phyloP scores from a whole-genome alignment of 2,113 vertebrate genomes.

The Microtus oregoni region DNA sequence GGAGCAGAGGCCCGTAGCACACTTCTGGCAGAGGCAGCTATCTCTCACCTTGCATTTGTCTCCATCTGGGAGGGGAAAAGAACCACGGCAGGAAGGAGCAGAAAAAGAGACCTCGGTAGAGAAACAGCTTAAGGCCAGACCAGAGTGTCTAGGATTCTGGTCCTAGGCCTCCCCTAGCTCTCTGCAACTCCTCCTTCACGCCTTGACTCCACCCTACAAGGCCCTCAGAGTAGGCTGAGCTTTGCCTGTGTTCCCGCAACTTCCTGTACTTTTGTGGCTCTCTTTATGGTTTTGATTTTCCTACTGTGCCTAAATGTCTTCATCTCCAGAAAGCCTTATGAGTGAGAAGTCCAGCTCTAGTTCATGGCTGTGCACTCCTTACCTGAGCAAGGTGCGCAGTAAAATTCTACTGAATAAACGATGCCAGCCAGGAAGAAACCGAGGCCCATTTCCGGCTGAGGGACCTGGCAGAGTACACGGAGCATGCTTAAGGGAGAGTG shows the following conservation, averaged over 20 bases:
- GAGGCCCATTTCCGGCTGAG: neutral
- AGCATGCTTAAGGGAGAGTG: neutral
- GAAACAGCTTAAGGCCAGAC: neutral
- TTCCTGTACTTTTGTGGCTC: neutral
- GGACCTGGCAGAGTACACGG: neutral
- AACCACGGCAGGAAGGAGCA: neutral
- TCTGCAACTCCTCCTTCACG: neutral
- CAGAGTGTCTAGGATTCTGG: too few species aligned
- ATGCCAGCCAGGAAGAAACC: neutral
- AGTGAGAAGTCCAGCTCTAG: neutral
- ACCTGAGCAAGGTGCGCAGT: neutral
- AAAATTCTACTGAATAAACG: neutral
- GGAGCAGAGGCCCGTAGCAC: neutral
- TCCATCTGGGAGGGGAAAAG: neutral
- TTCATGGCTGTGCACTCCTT: accelerated
- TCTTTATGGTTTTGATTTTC: neutral
- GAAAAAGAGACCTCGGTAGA: neutral
- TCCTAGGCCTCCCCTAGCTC: neutral
- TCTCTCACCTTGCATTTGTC: neutral
- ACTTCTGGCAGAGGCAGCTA: neutral
- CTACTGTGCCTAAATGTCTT: neutral
- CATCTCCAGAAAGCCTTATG: neutral
- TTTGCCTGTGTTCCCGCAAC: neutral
- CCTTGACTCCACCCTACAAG: neutral
- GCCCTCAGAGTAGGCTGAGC: neutral